phyloP scores from a whole-genome alignment of 2,797 vertebrate genomes.

The Coccyzus lansbergi region DNA sequence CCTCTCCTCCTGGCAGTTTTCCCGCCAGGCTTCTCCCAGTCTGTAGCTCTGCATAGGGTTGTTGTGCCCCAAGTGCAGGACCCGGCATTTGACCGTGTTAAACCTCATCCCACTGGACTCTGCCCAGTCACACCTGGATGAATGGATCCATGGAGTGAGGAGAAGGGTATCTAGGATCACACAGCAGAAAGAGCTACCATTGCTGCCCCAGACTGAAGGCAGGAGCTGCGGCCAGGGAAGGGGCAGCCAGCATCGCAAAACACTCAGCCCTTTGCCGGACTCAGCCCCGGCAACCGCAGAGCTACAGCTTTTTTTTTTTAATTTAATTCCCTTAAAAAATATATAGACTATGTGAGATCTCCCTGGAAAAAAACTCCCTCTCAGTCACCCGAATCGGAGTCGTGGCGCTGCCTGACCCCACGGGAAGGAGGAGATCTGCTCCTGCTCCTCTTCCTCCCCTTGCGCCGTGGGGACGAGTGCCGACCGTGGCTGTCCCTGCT shows the following conservation, averaged over 20 bases:
- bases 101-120: no score
- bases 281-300: fast-evolving
- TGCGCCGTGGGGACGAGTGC: not conserved
- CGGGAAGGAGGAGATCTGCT: not conserved
- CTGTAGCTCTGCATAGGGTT: no score
- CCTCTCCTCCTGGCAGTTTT: no score
- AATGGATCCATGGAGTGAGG: not conserved
- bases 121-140: not conserved
- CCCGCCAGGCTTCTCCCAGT: no score
- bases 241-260: not conserved
- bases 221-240: not conserved
- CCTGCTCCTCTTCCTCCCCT: constrained; percentile 29
- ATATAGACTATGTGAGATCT: not conserved
- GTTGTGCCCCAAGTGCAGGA: no score
- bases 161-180: not conserved
- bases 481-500: not conserved
- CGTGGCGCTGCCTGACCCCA: constrained; percentile 20
- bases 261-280: not conserved
- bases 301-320: not conserved
- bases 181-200: not conserved
- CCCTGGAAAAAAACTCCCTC: not conserved
- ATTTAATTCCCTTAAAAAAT: not conserved
- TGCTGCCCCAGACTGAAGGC: no score
- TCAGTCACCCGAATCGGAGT: constrained; percentile 52
- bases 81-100: no score